These are phyloP conservation scores for Grallaria varia DNA, from an alignment of 2,113 vertebrate genomes.

Conservation along the genomic window DNA sequence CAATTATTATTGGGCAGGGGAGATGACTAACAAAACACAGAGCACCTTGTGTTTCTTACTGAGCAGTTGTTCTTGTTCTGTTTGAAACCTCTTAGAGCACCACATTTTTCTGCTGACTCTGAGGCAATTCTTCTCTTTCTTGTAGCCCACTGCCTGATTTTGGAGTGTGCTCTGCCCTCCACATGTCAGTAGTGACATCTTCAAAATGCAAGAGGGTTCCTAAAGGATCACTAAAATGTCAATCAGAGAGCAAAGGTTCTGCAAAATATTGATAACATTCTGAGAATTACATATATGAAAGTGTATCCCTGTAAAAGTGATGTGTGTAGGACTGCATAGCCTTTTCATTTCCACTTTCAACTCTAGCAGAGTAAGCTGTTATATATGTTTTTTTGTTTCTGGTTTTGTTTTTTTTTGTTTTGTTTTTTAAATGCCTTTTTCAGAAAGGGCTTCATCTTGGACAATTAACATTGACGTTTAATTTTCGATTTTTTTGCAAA, in stretches of 20 bases:
- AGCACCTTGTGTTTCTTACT: neutral
- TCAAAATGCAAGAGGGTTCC: neutral
- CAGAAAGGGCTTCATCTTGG: neutral
- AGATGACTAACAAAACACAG: neutral
- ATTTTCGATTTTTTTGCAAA: neutral
- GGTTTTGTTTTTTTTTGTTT: no score
- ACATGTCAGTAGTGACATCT: neutral
- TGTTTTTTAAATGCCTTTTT: neutral
- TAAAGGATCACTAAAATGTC: neutral
- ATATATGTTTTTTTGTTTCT: neutral
- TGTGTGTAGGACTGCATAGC: accelerated
- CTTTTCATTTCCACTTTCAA: neutral
- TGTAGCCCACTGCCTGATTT: neutral
- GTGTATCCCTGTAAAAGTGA: neutral
- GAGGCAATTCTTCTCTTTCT: neutral
- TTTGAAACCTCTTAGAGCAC: neutral
- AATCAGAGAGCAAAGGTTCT: neutral
- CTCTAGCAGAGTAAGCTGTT: neutral
- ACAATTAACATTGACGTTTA: neutral
- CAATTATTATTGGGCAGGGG: neutral
- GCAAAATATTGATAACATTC: neutral
- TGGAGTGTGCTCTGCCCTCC: neutral
- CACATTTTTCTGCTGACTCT: neutral
- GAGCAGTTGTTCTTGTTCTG: neutral
- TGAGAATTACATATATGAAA: neutral